Evolutionary conservation across 2,797 vertebrate genomes (phyloP).

Genomic region (Zenarchopterus dispar): DNA sequence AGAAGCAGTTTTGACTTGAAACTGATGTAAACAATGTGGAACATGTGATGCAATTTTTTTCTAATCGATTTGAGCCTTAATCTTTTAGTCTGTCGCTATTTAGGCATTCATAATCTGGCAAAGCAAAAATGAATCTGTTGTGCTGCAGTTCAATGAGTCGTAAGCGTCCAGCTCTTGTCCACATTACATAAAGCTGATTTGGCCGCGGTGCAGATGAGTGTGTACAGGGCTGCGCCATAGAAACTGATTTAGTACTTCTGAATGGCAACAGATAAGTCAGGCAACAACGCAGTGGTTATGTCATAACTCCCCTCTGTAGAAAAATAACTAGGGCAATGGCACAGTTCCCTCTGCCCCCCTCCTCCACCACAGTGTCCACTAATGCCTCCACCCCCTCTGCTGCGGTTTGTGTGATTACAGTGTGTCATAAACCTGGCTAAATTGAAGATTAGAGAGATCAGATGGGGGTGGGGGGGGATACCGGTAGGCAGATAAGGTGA

Average conservation of each 20-base stretch:
- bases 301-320: slow-evolving; percentile 69
- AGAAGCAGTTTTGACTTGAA: too few relatives aligned
- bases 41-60: too few relatives aligned
- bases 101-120: slow-evolving; percentile 21
- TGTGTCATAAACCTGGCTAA: slow-evolving; percentile 27
- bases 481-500: slow-evolving; percentile 30
- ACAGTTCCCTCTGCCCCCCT: slow-evolving; percentile 57
- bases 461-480: slow-evolving; percentile 13
- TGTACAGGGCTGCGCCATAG: slow-evolving; percentile 48
- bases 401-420: slow-evolving; percentile 34
- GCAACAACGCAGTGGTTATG: slow-evolving; percentile 69
- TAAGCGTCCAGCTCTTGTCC: slow-evolving; percentile 49
- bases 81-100: not conserved
- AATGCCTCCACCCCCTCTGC: slow-evolving; percentile 14
- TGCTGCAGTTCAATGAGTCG: slow-evolving; percentile 49
- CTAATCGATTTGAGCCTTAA: not conserved
- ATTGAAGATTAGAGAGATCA: slow-evolving; percentile 33
- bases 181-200: slow-evolving; percentile 66
- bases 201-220: slow-evolving; percentile 49
- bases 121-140: slow-evolving; percentile 28
- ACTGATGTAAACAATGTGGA: too few relatives aligned
- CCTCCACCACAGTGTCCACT: slow-evolving; percentile 27
- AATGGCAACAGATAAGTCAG: slow-evolving; percentile 58
- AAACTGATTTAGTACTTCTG: slow-evolving; percentile 58
- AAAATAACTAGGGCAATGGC: slow-evolving; percentile 76